Conservation (phyloP, 2,888 invertebrate species). For the Lepidocyrtoides sp. region DNA sequence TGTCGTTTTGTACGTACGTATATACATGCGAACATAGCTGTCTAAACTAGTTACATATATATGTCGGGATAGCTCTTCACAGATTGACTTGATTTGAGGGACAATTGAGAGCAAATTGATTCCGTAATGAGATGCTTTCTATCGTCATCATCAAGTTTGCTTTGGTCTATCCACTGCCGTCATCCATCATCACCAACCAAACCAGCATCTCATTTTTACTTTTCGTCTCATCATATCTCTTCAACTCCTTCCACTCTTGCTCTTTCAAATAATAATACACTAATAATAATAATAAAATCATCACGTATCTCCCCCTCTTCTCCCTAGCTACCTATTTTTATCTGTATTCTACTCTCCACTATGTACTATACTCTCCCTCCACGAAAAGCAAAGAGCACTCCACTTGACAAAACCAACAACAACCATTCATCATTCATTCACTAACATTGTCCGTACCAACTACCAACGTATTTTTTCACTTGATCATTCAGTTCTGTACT, state of each 20-base stretch:
- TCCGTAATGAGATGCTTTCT: slow-evolving; percentile 80
- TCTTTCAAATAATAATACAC: slow-evolving; percentile 22
- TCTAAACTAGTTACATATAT: no score
- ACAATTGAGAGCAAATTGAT: slow-evolving; percentile 80
- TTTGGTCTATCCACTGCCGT: neutral
- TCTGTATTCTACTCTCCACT: neutral
- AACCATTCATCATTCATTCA: slow-evolving; percentile 19
- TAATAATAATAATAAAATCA: slow-evolving; percentile 53
- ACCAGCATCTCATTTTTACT: slow-evolving; percentile 30
- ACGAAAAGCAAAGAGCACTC: neutral
- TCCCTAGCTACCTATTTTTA: neutral
- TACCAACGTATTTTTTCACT: slow-evolving; percentile 20
- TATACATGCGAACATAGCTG: no score
- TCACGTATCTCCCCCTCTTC: slow-evolving; percentile 15
- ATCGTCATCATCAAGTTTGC: slow-evolving; percentile 31
- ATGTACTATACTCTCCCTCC: no score
- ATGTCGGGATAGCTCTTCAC: neutral
- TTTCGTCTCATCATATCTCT: neutral
- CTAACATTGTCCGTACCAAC: neutral
- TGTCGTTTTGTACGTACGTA: neutral
- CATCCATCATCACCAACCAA: neutral
- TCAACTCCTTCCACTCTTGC: neutral
- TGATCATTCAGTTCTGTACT: slow-evolving; percentile 11
- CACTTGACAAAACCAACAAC: slow-evolving; percentile 56
- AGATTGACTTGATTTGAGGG: slow-evolving; percentile 73